Evolutionary conservation across 1,140 invertebrate genomes (phyloP), one percentile per base, ranked within the genome.

Genomic region (Hyles euphorbiae): DNA sequence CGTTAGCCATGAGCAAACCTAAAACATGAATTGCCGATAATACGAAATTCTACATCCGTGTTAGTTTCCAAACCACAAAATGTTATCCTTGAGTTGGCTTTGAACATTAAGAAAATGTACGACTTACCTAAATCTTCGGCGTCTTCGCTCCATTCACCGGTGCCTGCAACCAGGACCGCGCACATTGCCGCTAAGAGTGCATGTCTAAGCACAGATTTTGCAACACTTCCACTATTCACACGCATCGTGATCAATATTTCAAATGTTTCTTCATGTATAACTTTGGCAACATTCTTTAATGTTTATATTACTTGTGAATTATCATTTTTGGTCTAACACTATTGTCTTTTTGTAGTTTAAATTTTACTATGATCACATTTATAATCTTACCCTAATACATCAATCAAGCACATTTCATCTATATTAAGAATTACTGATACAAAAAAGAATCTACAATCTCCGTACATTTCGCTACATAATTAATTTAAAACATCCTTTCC

Each of bases 61-160:
- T 40, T 2, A 40, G 5, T 5, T 40, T 40, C 36, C 36, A 40
- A 40, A 8, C 36, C 36, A 40, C 36, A 40, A 40, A 40, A 5
- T 40, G 5, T 40, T 40, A 40, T 40, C 36, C 8, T 40, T 40
- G 5, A 40, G 5, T 40, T 40, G 36, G 36, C 36, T 5, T 40
- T 40, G 36, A 40, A 40, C 36, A 8, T 40, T 40, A 40, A 40
- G 36, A 8, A 40, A 40, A 40, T 40, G 56, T 34, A 43, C 8
- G 4, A 74, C 85, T 79, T 67, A 88, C 85, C 85, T 58, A 88
- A 71, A 63, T 88, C 85, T 61, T 88, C 85, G 3, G 85, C 85
- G 55, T 88, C 85, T 63, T 88, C 85, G 49, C 72, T 88, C 85
- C 85, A 88, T 56, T 88, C 85, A 0, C 85, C 85, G 0, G 78